Conservation (phyloP, 92 coral and sea anemone genomes). For the Galaxea fascicularis region DNA sequence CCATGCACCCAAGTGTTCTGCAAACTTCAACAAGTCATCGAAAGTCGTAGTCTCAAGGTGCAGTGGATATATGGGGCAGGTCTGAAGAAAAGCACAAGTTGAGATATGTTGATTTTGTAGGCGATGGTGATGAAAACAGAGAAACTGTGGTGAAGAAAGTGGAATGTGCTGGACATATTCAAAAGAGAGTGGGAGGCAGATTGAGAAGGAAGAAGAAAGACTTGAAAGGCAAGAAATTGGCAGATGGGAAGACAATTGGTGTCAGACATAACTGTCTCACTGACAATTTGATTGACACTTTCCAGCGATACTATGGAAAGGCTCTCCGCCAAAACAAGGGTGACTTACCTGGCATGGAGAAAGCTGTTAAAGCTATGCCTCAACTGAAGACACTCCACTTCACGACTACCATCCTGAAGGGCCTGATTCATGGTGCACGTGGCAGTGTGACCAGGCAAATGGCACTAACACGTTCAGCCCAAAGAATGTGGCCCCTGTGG, state of each 20-base stretch:
- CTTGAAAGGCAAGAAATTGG: conserved; percentile 43
- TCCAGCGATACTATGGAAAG: neutral
- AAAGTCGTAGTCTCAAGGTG: too few species aligned
- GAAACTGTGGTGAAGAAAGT: too few species aligned
- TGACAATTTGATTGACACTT: conserved; percentile 45
- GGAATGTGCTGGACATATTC: conserved; percentile 46
- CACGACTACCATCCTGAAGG: conserved; percentile 27
- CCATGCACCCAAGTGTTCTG: too few species aligned
- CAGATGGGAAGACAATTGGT: conserved; percentile 56
- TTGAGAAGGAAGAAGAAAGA: conserved; percentile 38
- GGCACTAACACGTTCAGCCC: conserved; percentile 37
- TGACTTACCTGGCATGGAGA: too few species aligned
- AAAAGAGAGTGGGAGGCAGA: conserved; percentile 57
- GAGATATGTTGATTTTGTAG: too few species aligned
- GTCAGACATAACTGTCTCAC: conserved; percentile 44
- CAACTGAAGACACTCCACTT: conserved; percentile 1
- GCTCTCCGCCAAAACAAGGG: too few species aligned
- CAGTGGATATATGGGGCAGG: too few species aligned
- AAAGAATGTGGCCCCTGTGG: conserved; percentile 39
- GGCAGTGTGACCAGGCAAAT: conserved; percentile 54
- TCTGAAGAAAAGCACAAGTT: too few species aligned
- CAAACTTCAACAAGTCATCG: too few species aligned
- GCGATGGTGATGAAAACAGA: too few species aligned
- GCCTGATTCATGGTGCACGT: conserved; percentile 38
- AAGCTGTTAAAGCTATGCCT: conserved; percentile 42